phyloP scores from a whole-genome alignment of 2,888 invertebrate genomes.

The Aphodius sticticus region DNA sequence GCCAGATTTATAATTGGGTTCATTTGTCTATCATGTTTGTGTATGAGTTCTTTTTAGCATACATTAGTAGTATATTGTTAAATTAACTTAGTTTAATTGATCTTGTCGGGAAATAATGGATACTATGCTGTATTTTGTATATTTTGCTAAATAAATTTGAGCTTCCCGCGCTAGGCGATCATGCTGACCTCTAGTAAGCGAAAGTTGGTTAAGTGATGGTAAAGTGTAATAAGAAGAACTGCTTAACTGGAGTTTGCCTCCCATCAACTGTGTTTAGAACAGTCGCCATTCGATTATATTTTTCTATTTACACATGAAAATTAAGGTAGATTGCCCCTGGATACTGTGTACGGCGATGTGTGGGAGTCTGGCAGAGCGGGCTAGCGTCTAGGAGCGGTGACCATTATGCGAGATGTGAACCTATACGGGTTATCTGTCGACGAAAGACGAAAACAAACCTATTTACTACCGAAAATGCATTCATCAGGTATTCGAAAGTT shows the following conservation, averaged over 20 bases:
- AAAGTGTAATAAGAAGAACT: slow-evolving; percentile 50
- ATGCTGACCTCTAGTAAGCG: slow-evolving; percentile 35
- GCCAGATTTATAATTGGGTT: neutral
- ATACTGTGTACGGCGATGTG: slow-evolving; percentile 32
- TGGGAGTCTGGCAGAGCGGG: slow-evolving; percentile 42
- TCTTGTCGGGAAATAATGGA: neutral
- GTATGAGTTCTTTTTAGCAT: neutral
- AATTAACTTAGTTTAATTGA: neutral
- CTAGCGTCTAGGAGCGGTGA: slow-evolving; percentile 37
- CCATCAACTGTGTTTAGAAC: slow-evolving; percentile 60
- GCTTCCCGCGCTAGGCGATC: slow-evolving; percentile 9
- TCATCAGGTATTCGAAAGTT: slow-evolving; percentile 51
- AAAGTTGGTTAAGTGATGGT: slow-evolving; percentile 34
- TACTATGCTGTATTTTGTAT: neutral
- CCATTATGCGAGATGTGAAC: slow-evolving; percentile 30
- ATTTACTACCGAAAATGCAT: slow-evolving; percentile 56
- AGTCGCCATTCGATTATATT: slow-evolving; percentile 60
- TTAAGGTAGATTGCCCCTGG: slow-evolving; percentile 44
- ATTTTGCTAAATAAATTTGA: neutral
- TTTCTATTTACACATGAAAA: slow-evolving; percentile 55
- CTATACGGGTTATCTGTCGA: slow-evolving; percentile 42
- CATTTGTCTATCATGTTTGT: neutral
- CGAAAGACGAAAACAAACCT: slow-evolving; percentile 56
- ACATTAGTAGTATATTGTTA: neutral
- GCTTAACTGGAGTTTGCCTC: slow-evolving; percentile 60